Evolutionary conservation across 2,888 invertebrate genomes (phyloP).

Genomic region (Uloborus plumipes): DNA sequence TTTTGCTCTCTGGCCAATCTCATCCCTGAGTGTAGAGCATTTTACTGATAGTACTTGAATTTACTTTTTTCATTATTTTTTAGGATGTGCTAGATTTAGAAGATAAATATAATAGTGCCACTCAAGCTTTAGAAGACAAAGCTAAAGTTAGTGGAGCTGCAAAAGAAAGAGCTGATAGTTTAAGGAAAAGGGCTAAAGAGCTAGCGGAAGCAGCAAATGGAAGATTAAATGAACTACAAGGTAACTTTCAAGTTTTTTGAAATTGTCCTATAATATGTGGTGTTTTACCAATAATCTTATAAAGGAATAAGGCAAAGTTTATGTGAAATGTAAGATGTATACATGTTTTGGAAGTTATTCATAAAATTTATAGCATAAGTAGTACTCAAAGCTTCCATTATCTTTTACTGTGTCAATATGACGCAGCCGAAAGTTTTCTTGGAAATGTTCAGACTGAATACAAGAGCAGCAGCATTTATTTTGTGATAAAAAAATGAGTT

Average conservation of each 20-base stretch:
- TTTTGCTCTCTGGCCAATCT: no score
- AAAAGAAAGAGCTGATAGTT: constrained; percentile 82
- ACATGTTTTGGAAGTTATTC: not conserved
- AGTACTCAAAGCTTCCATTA: no score
- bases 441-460: no score
- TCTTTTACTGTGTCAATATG: no score
- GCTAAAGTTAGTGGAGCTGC: constrained; percentile 83
- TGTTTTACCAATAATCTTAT: constrained; percentile 5
- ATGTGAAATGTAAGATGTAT: not conserved
- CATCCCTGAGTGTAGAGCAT: no score
- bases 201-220: constrained; percentile 84
- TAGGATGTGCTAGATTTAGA: constrained; percentile 74
- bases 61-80: not conserved
- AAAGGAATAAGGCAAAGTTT: not conserved
- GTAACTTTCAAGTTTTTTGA: constrained; percentile 31
- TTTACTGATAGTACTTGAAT: no score
- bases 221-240: constrained; percentile 75
- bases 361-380: not conserved
- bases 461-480: no score
- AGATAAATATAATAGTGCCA: constrained; percentile 80
- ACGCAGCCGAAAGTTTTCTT: no score
- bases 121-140: constrained; percentile 78
- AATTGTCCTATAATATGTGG: no score
- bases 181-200: constrained; percentile 85
- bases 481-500: no score